Conservation (phyloP, 92 coral and sea anemone species). For the Chrysogorgia sp. region DNA sequence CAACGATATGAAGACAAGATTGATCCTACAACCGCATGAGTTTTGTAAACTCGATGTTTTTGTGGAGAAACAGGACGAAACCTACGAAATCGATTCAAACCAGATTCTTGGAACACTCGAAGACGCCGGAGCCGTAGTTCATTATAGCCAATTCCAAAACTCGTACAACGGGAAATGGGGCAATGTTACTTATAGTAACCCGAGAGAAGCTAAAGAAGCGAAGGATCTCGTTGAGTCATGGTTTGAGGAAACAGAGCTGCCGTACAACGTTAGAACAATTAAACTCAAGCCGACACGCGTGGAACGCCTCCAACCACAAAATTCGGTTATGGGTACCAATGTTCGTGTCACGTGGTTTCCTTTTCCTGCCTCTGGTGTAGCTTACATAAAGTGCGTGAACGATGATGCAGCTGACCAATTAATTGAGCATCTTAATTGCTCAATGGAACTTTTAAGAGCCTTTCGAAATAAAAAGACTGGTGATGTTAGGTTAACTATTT, state of each 20-base stretch:
- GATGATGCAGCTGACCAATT: background rate
- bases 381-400: conserved; percentile 23
- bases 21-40: conserved; percentile 18
- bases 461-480: background rate
- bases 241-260: background rate
- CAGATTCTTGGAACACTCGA: background rate
- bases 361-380: background rate
- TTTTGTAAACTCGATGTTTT: conserved; percentile 34
- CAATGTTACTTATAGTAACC: background rate
- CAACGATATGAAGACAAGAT: conserved; percentile 19
- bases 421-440: no score
- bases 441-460: background rate
- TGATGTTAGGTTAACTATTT: background rate
- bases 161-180: background rate
- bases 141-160: background rate
- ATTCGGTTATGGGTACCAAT: background rate
- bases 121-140: background rate
- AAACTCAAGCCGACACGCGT: background rate
- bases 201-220: background rate
- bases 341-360: conserved; percentile 28
- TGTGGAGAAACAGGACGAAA: conserved; percentile 12
- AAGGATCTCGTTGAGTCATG: background rate
- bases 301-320: conserved; percentile 9
- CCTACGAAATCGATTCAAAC: background rate
- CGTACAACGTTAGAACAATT: conserved; percentile 3